Evolutionary conservation across 1,140 invertebrate species (phyloP).

Genomic region (Camponotus vicinus): DNA sequence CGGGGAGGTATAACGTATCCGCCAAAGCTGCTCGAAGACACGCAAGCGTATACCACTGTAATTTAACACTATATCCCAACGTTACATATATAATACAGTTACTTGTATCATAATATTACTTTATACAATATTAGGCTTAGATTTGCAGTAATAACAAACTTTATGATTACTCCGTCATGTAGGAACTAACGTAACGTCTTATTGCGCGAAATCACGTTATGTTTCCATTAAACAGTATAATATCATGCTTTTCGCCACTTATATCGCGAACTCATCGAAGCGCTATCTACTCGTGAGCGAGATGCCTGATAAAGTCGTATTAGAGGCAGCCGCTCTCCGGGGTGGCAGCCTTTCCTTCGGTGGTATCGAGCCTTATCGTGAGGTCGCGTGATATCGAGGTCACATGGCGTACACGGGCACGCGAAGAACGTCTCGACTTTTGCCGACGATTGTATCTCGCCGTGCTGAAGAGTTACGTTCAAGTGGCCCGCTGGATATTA

Average conservation of each 20-base stretch:
- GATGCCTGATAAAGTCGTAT: constrained; percentile 50
- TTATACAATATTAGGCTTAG: neutral
- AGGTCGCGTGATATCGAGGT: constrained; percentile 46
- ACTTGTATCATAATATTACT: neutral
- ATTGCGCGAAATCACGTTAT: constrained; percentile 49
- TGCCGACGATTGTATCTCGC: constrained; percentile 51
- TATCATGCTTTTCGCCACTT: constrained; percentile 18
- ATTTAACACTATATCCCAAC: constrained; percentile 26
- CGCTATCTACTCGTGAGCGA: constrained; percentile 7
- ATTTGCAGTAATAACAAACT: constrained; percentile 19
- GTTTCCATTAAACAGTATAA: constrained; percentile 45
- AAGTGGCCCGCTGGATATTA: constrained; percentile 65
- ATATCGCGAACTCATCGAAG: constrained; percentile 31
- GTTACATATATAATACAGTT: constrained; percentile 17
- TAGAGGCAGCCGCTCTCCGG: neutral
- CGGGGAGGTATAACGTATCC: constrained; percentile 13
- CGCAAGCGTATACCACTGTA: neutral
- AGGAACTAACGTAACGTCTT: neutral
- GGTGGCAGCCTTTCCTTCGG: neutral
- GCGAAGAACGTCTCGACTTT: constrained; percentile 48
- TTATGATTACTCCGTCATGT: constrained; percentile 9
- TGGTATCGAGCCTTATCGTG: constrained; percentile 47
- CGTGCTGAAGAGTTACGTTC: constrained; percentile 43
- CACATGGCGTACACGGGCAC: constrained; percentile 25
- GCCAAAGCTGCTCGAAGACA: constrained; percentile 20